Base-by-base conservation (phyloP, 2,797 vertebrate species). In the Lithobates sylvaticus region DNA sequence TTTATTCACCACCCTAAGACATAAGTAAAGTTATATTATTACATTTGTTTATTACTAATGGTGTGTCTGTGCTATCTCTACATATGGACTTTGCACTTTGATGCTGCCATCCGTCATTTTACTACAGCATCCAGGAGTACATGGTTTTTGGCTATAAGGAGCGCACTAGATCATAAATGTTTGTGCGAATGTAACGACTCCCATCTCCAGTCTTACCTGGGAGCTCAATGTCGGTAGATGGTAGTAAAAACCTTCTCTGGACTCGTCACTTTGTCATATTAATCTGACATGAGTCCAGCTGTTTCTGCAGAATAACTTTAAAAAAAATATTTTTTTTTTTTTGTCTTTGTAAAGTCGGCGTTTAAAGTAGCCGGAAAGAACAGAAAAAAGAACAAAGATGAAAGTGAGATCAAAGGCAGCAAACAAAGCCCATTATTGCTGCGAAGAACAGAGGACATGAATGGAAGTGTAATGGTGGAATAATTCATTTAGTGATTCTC, bases 341-440 rank as follows among this genome's bases (percentile, higher is more conserved):
- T 12, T 29, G 4, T 29, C 47, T 86, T 79, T 81, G 64, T 36
- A 64, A 61, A 29, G 32, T 29, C 26, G 23, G 42, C 77, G 34
- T 85, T 34, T 75, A 36, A 64, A 74, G 73, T 26, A 18, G 27
- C 58, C 58, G 39, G 47, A 78, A 71, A 36, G 76, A 87, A 44
- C 32, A 78, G 32, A 50, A 39, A 50, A 73, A 36, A 83, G 80
- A 83, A 83, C 58, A 83, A 42, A 72, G 73, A 18, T 27, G 75
- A 71, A 67, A 65, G 15, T 1, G n/a, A 79, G 75, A 87, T 87
- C 81, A 87, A 87, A 87, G 69, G 44, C 50, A 58, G 70, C 50
- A 77, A 82, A 87, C 80, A 87, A 87, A 87, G 42, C 23, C 71
- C 72, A 83, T 75, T 74, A 83, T 78, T 64, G 58, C 23, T 9